Evolutionary conservation across 2,113 vertebrate species (phyloP).

Genomic region (Dipodomys stephensi): DNA sequence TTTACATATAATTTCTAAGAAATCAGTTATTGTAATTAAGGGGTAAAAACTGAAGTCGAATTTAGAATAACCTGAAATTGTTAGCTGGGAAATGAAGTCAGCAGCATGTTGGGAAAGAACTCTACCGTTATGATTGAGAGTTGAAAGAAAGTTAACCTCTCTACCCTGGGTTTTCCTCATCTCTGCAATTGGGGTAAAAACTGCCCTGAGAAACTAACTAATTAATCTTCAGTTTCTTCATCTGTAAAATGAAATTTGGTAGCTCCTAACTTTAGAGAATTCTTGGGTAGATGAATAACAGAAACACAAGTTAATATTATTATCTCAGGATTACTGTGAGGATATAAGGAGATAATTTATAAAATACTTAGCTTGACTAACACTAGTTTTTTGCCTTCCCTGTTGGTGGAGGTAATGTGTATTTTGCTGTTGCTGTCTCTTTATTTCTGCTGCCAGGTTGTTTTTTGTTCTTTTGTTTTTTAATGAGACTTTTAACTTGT

Average conservation of each 20-base stretch:
- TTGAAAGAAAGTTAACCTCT: background rate
- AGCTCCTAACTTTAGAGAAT: background rate
- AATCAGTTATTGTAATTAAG: conserved; percentile 27
- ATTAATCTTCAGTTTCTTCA: conserved; percentile 46
- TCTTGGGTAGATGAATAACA: conserved; percentile 31
- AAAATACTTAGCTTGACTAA: background rate
- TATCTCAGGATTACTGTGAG: background rate
- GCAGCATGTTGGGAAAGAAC: conserved; percentile 3
- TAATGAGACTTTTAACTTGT: conserved; percentile 45
- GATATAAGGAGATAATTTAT: conserved; percentile 42
- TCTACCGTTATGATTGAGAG: background rate
- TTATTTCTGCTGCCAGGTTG: conserved; percentile 54
- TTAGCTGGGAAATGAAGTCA: accelerated
- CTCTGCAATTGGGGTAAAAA: conserved; percentile 5
- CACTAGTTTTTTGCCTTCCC: conserved; percentile 16
- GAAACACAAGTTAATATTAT: conserved; percentile 16
- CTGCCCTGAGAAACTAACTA: background rate
- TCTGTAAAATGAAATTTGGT: conserved; percentile 35
- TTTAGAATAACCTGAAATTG: conserved; percentile 30
- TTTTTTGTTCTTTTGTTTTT: conserved; percentile 52
- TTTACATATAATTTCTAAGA: conserved; percentile 35
- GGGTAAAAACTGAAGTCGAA: background rate
- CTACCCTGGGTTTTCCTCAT: conserved; percentile 49
- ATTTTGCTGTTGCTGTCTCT: background rate
- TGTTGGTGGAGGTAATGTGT: background rate